Base-by-base conservation (phyloP, 2,113 vertebrate species). In the Pygoscelis antarcticus region DNA sequence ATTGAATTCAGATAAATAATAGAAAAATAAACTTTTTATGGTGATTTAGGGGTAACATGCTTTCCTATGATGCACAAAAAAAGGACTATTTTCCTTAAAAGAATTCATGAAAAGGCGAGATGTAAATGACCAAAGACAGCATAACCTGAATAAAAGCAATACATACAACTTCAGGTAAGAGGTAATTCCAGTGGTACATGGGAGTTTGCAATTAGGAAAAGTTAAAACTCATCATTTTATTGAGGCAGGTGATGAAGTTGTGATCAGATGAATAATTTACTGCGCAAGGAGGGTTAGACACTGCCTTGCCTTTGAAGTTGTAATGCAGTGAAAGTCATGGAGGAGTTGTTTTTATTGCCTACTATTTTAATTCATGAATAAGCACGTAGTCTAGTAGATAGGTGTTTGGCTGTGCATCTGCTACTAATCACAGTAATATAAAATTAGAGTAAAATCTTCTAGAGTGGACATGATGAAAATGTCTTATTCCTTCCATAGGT, bases 401-500 rank as follows among this genome's bases (percentile, higher is more conserved):
- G 9, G 9, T 70, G 12, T n/a, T 71, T 88, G 29, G 9, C 30
- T 83, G 55, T 83, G 54, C 14, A 32, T 70, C 36, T 93, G 8
- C 36, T 92, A 7, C 62, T 79, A 40, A 52, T 91, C n/a, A 19
- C 18, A 55, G 10, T 55, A 51, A 66, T 65, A 38, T 26, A 69
- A 70, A 81, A 57, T 60, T 19, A 78, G 34, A 64, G 61, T 32
- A 69, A 86, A 82, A 44, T 17, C 16, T 82, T 72, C 18, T 71
- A 6, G 52, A 49, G 27, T 42, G 47, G 27, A 46, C 14, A 8
- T 52, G 60, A 84, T 71, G 27, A 58, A 75, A 87, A 77, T 34
- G 14, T 87, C 44, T 71, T 77, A 23, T 21, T 92, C 26, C 57
- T 96, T 95, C 95, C 47, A 10, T 91, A 99, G 99, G 99, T 60